These are phyloP conservation scores for Mohoua ochrocephala DNA, from an alignment of 2,113 vertebrate species.

Conservation along the genomic window DNA sequence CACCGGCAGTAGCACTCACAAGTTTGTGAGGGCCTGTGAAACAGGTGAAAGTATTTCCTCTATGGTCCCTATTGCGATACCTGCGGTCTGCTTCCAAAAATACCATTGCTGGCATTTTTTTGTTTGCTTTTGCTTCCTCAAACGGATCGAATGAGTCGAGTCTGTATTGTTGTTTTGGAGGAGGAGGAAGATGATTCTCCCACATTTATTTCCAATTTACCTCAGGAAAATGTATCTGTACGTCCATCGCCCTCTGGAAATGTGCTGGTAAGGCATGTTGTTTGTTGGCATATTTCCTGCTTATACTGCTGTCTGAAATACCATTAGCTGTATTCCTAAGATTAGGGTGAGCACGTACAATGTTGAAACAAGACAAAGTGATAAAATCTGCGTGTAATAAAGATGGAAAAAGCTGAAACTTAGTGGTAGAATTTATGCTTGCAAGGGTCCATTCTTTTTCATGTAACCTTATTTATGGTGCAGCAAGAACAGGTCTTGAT, in stretches of 20 bases:
- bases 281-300: constrained; percentile 46
- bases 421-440: not conserved
- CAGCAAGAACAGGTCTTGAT: not conserved
- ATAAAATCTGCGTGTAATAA: not conserved
- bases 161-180: constrained; percentile 96
- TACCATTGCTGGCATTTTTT: constrained; percentile 25
- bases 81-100: constrained; percentile 39
- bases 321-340: not conserved
- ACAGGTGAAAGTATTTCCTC: constrained; percentile 58
- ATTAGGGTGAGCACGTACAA: not conserved
- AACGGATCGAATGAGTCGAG: constrained; percentile 89
- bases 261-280: constrained; percentile 78
- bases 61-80: constrained; percentile 5
- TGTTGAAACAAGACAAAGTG: not conserved
- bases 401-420: not conserved
- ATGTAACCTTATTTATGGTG: not conserved
- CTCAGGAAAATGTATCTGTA: constrained; percentile 73
- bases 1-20: constrained; percentile 4
- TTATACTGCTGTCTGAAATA: not conserved
- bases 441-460: not conserved
- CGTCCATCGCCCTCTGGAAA: constrained; percentile 64
- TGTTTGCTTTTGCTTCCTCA: constrained; percentile 61
- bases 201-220: constrained; percentile 74
- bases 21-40: constrained; percentile 55
- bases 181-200: constrained; percentile 88